Conservation (phyloP, 2,888 invertebrate genomes). For the Thereva unica region DNA sequence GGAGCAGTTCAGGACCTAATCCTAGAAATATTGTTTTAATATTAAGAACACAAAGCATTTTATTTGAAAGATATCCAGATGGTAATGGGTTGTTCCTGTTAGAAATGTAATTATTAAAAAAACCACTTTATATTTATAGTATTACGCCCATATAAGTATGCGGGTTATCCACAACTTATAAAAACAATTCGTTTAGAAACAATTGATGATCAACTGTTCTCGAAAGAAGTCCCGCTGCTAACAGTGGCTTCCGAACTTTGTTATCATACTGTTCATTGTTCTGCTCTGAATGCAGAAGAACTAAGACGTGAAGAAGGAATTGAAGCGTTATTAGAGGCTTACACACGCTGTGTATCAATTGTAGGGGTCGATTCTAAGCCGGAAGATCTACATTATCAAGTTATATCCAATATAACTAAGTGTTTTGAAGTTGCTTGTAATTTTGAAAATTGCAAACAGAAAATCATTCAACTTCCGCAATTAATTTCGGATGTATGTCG, state of each 20-base stretch:
- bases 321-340: slow-evolving; percentile 83
- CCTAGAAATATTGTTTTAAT: slow-evolving; percentile 93
- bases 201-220: slow-evolving; percentile 89
- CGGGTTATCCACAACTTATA: slow-evolving; percentile 96
- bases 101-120: background rate
- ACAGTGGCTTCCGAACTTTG: slow-evolving; percentile 93
- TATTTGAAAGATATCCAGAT: slow-evolving; percentile 87
- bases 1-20: slow-evolving; percentile 88
- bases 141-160: slow-evolving; percentile 95
- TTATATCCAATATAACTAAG: slow-evolving; percentile 87
- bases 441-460: slow-evolving; percentile 87
- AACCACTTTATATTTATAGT: slow-evolving; percentile 60
- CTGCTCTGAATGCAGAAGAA: slow-evolving; percentile 97
- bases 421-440: slow-evolving; percentile 96
- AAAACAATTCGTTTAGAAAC: slow-evolving; percentile 94
- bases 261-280: slow-evolving; percentile 95
- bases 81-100: slow-evolving; percentile 59
- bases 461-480: slow-evolving; percentile 84
- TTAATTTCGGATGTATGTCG: slow-evolving; percentile 85
- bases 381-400: slow-evolving; percentile 81
- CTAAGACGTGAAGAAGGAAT: slow-evolving; percentile 91
- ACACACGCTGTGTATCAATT: slow-evolving; percentile 92
- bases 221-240: slow-evolving; percentile 78
- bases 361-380: slow-evolving; percentile 77
- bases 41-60: slow-evolving; percentile 89